These are phyloP conservation scores for Apamea sordens DNA, from an alignment of 2,888 invertebrate genomes.

Conservation along the genomic window DNA sequence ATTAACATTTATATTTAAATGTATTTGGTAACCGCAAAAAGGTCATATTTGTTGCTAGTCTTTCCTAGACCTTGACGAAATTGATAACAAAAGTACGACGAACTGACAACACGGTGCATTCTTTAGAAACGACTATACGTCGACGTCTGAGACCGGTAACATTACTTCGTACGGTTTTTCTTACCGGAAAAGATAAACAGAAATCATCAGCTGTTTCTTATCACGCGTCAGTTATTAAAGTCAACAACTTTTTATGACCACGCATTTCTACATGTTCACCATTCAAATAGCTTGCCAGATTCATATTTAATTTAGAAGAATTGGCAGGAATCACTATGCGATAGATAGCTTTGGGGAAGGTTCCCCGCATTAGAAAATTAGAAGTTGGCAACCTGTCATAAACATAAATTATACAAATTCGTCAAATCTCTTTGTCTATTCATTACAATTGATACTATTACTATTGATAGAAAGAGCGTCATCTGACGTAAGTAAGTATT, in stretches of 20 bases:
- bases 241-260: not conserved
- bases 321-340: slow-evolving; percentile 27
- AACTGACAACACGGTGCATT: slow-evolving; percentile 29
- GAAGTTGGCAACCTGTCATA: slow-evolving; percentile 37
- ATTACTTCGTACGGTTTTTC: slow-evolving; percentile 6
- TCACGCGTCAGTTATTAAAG: slow-evolving; percentile 11
- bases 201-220: slow-evolving; percentile 27
- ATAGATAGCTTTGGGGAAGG: slow-evolving; percentile 4
- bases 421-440: slow-evolving; percentile 40
- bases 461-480: slow-evolving; percentile 5
- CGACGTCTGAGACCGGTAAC: not conserved
- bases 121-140: slow-evolving; percentile 17
- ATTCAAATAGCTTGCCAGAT: slow-evolving; percentile 19
- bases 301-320: slow-evolving; percentile 14
- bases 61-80: slow-evolving; percentile 59
- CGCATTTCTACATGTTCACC: slow-evolving; percentile 1
- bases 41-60: slow-evolving; percentile 49
- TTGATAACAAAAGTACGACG: slow-evolving; percentile 48
- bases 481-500: slow-evolving; percentile 31
- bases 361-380: slow-evolving; percentile 1
- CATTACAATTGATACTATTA: not conserved
- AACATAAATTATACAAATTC: slow-evolving; percentile 17
- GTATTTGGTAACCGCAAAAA: slow-evolving; percentile 56
- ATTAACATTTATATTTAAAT: slow-evolving; percentile 43
- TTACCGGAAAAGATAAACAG: slow-evolving; percentile 12